Conservation (phyloP, 2,797 vertebrate species). For the Apodemus agrarius region DNA sequence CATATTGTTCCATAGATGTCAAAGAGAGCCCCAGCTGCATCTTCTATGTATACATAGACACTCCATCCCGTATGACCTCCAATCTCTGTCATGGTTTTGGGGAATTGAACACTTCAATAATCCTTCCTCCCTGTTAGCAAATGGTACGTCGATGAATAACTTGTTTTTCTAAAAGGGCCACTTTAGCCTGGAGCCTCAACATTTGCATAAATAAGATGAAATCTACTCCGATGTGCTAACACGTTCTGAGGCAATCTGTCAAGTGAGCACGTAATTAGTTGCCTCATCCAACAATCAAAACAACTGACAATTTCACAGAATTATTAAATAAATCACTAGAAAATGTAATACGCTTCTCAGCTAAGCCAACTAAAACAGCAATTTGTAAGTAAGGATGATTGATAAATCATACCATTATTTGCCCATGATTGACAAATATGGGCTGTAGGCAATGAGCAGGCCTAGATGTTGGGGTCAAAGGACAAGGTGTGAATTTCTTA, state of each 20-base stretch:
- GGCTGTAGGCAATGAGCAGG: background rate
- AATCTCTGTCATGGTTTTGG: background rate
- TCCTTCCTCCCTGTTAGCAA: background rate
- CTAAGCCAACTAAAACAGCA: background rate
- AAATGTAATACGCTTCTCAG: background rate
- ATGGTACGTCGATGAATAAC: background rate
- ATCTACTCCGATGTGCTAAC: background rate
- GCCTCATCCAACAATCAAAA: background rate
- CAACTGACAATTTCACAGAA: conserved; percentile 5
- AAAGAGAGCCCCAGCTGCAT: background rate
- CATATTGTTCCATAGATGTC: background rate
- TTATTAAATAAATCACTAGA: conserved; percentile 3
- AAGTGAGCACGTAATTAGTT: background rate
- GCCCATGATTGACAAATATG: background rate
- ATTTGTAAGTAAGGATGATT: conserved; percentile 19
- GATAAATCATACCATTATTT: background rate
- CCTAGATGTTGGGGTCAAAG: background rate
- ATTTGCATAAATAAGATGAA: background rate
- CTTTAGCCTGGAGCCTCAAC: background rate
- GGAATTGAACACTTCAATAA: background rate
- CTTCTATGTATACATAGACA: background rate
- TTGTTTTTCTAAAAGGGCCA: background rate
- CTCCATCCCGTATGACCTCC: background rate
- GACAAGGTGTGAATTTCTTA: background rate
- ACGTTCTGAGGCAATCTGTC: background rate